phyloP scores from a whole-genome alignment of 2,888 invertebrate genomes.

The Dorcus hopei region DNA sequence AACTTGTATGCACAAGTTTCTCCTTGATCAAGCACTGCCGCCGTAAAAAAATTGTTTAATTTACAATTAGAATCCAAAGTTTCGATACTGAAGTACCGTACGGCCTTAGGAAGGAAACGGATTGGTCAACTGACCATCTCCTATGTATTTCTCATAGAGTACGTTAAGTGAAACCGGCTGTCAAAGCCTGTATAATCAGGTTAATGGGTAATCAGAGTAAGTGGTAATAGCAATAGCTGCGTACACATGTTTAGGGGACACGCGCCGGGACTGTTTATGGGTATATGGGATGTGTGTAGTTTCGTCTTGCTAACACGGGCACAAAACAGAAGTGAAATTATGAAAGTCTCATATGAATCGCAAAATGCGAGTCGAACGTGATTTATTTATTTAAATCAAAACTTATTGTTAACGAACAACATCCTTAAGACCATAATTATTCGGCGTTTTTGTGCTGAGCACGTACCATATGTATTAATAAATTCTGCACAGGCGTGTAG shows the following conservation, averaged over 20 bases:
- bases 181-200: slow-evolving; percentile 32
- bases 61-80: no score
- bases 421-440: no score
- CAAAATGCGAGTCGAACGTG: slow-evolving; percentile 3
- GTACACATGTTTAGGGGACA: slow-evolving; percentile 39
- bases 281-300: slow-evolving; percentile 9
- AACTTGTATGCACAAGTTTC: no score
- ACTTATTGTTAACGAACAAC: no score
- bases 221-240: slow-evolving; percentile 24
- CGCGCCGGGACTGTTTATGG: slow-evolving; percentile 26
- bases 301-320: slow-evolving; percentile 1
- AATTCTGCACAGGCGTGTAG: no score
- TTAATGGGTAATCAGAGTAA: slow-evolving; percentile 41
- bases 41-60: no score
- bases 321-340: slow-evolving; percentile 15
- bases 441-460: no score
- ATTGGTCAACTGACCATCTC: neutral
- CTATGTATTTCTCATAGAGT: slow-evolving; percentile 9
- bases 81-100: no score
- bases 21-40: no score
- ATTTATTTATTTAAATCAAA: slow-evolving; percentile 5
- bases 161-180: slow-evolving; percentile 25
- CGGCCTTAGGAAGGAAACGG: no score
- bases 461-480: no score
- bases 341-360: slow-evolving; percentile 10